Percentiles rank a stretch among this genome's conserved stretches.
Conservation (phyloP, 1,140 invertebrate genomes). For the Aradophagus sp. region DNA sequence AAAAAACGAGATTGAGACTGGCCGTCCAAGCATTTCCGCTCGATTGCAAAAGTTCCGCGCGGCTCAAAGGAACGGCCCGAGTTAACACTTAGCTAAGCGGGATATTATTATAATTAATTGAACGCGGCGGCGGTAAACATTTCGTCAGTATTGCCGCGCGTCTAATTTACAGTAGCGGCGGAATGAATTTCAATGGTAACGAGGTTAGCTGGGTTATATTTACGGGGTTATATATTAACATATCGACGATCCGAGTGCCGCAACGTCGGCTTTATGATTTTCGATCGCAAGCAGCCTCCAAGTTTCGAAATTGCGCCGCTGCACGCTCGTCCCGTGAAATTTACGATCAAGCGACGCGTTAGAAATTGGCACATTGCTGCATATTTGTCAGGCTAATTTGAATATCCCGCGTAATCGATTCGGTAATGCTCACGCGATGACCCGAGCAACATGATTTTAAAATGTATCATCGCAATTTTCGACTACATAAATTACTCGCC, state of each 20-base stretch:
- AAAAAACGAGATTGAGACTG: no score
- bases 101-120: constrained; percentile 42
- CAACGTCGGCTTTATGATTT: constrained; percentile 54
- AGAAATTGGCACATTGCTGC: constrained; percentile 11
- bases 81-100: constrained; percentile 18
- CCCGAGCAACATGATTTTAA: neutral
- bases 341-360: constrained; percentile 10
- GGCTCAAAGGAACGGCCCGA: constrained; percentile 3
- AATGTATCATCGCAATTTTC: no score
- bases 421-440: neutral
- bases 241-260: constrained; percentile 46
- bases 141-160: constrained; percentile 20
- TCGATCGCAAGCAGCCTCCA: constrained; percentile 13
- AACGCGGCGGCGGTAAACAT: constrained; percentile 34
- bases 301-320: constrained; percentile 11
- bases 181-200: constrained; percentile 47
- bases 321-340: constrained; percentile 5
- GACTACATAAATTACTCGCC: no score
- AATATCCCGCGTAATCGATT: constrained; percentile 14
- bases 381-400: constrained; percentile 26
- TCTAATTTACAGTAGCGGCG: constrained; percentile 54
- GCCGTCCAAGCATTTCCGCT: no score
- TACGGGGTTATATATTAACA: constrained; percentile 51
- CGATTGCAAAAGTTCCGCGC: constrained; percentile 2
- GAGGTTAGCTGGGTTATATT: constrained; percentile 57